Conservation (phyloP, 2,797 vertebrate species). For the Dallia pectoralis region DNA sequence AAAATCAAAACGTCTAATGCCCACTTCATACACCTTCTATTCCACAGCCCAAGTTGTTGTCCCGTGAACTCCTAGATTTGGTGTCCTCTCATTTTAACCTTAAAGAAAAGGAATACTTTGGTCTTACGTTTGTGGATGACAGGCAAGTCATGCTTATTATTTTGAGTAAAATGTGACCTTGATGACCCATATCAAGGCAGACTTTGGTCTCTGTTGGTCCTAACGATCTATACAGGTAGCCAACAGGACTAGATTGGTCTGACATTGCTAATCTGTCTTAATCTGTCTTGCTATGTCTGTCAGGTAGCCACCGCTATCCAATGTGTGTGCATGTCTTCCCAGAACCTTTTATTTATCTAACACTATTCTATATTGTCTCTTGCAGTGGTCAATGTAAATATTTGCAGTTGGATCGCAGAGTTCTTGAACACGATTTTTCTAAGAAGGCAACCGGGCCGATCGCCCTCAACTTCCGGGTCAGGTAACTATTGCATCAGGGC, state of each 20-base stretch:
- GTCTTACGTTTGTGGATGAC: constrained; percentile 91
- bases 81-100: constrained; percentile 98
- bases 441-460: constrained; percentile 85
- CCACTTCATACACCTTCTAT: constrained; percentile 33
- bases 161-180: background rate
- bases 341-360: constrained; percentile 26
- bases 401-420: constrained; percentile 95
- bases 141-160: constrained; percentile 76
- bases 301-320: no score
- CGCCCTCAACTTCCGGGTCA: constrained; percentile 87
- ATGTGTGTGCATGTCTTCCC: background rate
- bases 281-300: no score
- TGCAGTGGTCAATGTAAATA: constrained; percentile 91
- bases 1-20: background rate
- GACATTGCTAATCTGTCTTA: no score
- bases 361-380: constrained; percentile 6
- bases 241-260: no score
- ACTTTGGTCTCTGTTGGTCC: no score
- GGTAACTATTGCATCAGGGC: constrained; percentile 72
- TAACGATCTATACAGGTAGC: no score
- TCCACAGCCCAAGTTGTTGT: constrained; percentile 92
- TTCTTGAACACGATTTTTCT: constrained; percentile 94
- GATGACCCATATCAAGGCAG: no score
- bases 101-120: constrained; percentile 98
- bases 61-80: constrained; percentile 92